Percentiles rank a stretch among this genome's conserved stretches.
phyloP scores from a whole-genome alignment of 2,113 vertebrate species.

The Murina feae region DNA sequence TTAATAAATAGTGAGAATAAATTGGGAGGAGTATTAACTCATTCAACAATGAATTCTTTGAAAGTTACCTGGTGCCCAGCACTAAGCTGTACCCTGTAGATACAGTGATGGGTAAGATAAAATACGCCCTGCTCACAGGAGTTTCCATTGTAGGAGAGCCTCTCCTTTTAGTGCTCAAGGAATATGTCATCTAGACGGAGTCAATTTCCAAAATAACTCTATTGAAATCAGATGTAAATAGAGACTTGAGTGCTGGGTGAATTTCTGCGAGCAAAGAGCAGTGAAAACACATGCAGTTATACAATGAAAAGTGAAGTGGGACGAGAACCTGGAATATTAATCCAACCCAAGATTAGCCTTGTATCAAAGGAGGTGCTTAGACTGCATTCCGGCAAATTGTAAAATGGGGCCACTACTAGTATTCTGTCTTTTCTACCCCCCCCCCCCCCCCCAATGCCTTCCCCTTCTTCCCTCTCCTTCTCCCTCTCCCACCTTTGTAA shows the following conservation, averaged over 20 bases:
- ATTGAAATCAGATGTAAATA: background rate
- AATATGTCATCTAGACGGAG: background rate
- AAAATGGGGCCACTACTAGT: background rate
- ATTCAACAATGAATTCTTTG: background rate
- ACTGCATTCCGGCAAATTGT: background rate
- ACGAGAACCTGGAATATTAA: background rate
- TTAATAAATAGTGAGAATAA: background rate
- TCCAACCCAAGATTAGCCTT: background rate
- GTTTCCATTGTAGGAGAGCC: background rate
- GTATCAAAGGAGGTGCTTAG: background rate
- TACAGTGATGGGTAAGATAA: background rate
- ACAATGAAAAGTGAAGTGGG: background rate
- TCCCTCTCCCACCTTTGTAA: background rate
- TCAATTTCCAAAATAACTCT: background rate
- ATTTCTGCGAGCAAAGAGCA: background rate
- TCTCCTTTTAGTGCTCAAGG: background rate
- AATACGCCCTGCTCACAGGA: background rate
- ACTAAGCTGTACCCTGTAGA: background rate
- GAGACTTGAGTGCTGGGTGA: background rate
- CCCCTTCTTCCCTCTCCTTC: background rate
- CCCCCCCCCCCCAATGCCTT: background rate
- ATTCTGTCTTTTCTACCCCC: background rate
- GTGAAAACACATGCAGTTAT: background rate
- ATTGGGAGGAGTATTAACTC: background rate
- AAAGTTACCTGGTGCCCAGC: background rate